Evolutionary conservation across 2,797 vertebrate genomes (phyloP).

Genomic region (Crocodylus rhombifer): DNA sequence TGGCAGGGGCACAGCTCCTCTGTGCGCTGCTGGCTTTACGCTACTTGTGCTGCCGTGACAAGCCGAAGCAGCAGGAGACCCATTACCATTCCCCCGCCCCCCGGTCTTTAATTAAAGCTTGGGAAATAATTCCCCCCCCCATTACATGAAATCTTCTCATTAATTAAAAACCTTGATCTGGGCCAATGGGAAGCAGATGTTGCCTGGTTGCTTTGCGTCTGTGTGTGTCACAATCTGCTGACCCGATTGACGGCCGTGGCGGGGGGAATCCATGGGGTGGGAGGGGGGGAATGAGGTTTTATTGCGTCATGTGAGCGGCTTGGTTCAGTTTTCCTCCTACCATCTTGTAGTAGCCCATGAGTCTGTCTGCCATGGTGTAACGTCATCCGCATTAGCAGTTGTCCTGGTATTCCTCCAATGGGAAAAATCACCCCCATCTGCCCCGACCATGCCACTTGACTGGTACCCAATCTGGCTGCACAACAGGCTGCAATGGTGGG

Average conservation of each 20-base stretch:
- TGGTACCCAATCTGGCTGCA: too few species aligned
- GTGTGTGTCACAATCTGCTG: not conserved
- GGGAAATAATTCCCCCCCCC: not conserved
- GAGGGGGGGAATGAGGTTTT: not conserved
- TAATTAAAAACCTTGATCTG: not conserved
- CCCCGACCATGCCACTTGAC: too few species aligned
- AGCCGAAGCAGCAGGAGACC: not conserved
- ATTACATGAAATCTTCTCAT: not conserved
- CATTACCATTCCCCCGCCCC: too few species aligned
- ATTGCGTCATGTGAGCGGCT: not conserved
- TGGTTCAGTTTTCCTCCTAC: not conserved
- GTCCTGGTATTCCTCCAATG: too few species aligned
- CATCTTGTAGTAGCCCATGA: too few species aligned
- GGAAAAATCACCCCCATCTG: too few species aligned
- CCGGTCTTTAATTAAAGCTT: not conserved
- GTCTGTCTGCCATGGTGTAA: too few species aligned
- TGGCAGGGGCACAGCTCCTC: not conserved
- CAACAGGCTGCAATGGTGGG: too few species aligned
- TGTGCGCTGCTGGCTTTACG: not conserved
- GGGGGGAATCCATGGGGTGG: not conserved
- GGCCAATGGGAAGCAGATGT: not conserved
- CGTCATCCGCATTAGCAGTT: too few species aligned
- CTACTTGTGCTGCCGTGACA: not conserved
- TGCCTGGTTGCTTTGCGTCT: not conserved
- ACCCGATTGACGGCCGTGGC: not conserved